Conservation (phyloP, 2,113 vertebrate species). For the Dicerorhinus sumatrensis region DNA sequence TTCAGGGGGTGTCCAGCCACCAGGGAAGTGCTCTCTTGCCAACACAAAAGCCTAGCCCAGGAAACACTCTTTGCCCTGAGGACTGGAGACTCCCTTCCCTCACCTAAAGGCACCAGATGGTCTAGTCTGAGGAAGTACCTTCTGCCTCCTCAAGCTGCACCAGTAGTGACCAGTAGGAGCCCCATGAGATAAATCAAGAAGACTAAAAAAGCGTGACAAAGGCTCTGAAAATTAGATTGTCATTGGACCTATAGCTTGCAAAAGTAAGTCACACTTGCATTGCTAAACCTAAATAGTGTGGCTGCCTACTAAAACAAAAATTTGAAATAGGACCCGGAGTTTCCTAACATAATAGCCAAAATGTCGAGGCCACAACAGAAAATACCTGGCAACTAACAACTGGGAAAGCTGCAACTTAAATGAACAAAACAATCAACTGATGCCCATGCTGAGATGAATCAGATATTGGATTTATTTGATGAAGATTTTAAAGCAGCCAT, state of each 20-base stretch:
- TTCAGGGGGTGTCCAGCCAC: neutral
- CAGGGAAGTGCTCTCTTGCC: neutral
- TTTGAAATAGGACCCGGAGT: neutral
- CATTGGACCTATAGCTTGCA: neutral
- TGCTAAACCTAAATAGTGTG: neutral
- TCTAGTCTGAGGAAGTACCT: neutral
- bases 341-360: neutral
- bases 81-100: neutral
- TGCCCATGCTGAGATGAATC: neutral
- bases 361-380: neutral
- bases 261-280: conserved; percentile 48
- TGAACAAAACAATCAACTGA: neutral
- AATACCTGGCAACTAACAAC: neutral
- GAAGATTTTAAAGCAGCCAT: too few relatives aligned
- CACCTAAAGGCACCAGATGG: neutral
- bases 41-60: neutral
- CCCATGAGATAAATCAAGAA: neutral
- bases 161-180: neutral
- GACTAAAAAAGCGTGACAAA: neutral
- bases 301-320: neutral
- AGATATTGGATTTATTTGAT: neutral
- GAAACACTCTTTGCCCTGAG: neutral
- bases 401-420: neutral
- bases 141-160: neutral
- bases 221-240: neutral